Evolutionary conservation across 2,888 invertebrate genomes (phyloP).

Genomic region (Cataglyphis cursor): DNA sequence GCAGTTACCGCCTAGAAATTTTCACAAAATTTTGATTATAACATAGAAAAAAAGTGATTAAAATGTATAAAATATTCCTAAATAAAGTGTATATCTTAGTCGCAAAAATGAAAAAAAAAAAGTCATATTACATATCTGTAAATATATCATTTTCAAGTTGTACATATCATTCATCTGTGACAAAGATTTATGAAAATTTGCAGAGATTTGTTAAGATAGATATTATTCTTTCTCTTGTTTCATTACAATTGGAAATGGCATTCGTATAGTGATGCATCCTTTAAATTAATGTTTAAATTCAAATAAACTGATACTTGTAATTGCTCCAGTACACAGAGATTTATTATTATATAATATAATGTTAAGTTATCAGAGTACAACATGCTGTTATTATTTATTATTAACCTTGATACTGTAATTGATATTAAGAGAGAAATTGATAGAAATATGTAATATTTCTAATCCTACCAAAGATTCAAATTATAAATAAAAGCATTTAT

Average conservation of each 20-base stretch:
- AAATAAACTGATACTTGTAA: not conserved
- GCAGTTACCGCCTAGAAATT: constrained; percentile 90
- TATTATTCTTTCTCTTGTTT: not conserved
- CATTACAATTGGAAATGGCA: not conserved
- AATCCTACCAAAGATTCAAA: not conserved
- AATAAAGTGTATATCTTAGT: not conserved
- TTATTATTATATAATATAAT: not conserved
- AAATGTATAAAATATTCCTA: not conserved
- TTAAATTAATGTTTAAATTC: not conserved
- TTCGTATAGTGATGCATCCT: not conserved
- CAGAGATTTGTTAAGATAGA: not conserved
- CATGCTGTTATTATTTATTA: not conserved
- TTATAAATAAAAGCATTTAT: not conserved
- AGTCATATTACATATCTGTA: not conserved
- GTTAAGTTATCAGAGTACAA: not conserved
- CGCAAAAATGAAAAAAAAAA: not conserved
- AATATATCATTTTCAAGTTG: not conserved
- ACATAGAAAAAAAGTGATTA: not conserved
- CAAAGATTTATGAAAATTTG: not conserved
- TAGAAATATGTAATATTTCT: not conserved
- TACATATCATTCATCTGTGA: not conserved
- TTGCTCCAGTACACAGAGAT: not conserved
- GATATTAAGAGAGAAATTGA: not conserved
- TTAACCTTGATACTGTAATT: not conserved
- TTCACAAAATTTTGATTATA: not conserved